phyloP scores from a whole-genome alignment of 2,888 invertebrate species.

The Crepidodera aurea region DNA sequence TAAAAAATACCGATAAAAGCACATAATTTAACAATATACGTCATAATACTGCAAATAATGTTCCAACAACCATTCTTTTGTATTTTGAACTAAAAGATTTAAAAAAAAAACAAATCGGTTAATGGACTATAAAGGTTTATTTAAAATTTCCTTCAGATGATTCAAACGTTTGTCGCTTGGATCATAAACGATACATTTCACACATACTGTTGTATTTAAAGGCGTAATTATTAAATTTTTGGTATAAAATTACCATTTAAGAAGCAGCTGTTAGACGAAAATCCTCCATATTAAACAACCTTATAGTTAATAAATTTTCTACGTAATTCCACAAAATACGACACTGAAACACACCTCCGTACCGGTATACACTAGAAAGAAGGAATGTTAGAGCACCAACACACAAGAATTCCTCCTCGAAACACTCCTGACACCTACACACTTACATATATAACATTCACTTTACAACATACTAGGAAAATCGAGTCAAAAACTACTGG shows the following conservation, averaged over 20 bases:
- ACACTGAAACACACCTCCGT: slow-evolving; percentile 2
- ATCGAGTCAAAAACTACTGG: slow-evolving; percentile 14
- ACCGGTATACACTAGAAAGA: not conserved
- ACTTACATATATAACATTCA: slow-evolving; percentile 28
- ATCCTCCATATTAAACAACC: not conserved
- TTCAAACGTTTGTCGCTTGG: too few relatives aligned
- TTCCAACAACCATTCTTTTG: too few relatives aligned
- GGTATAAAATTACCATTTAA: slow-evolving; percentile 10
- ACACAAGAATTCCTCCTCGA: slow-evolving; percentile 11
- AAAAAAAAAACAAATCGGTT: too few relatives aligned
- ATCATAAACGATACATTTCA: too few relatives aligned
- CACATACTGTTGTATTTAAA: too few relatives aligned
- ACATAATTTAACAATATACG: too few relatives aligned
- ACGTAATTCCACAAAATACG: slow-evolving; percentile 5
- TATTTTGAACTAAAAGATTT: too few relatives aligned
- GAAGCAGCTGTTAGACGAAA: not conserved
- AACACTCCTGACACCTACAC: slow-evolving; percentile 31
- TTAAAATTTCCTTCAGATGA: too few relatives aligned
- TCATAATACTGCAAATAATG: too few relatives aligned
- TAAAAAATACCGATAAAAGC: too few relatives aligned
- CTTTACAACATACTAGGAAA: slow-evolving; percentile 11
- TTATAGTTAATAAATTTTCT: not conserved
- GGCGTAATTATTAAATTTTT: too few relatives aligned
- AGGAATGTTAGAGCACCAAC: slow-evolving; percentile 9
- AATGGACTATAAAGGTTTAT: too few relatives aligned